A percentile compares a stretch with the other conserved stretches of the same genome.
Evolutionary conservation across 2,797 vertebrate genomes (phyloP).

Genomic region (Darevskia mixta): DNA sequence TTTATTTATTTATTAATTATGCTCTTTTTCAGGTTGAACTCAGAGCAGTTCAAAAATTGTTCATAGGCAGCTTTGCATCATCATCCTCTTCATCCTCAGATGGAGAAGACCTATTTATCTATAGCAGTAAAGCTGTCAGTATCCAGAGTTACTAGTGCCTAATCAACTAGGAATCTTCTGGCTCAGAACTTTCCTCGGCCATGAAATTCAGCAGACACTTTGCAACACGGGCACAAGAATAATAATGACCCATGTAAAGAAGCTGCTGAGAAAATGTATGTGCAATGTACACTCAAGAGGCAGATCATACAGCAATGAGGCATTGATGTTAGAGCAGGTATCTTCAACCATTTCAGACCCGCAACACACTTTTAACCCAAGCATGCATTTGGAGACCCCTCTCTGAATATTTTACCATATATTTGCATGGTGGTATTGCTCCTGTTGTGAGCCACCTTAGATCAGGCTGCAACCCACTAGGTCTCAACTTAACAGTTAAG

Average conservation of each 20-base stretch:
- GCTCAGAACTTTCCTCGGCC: neutral
- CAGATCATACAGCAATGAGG: no score
- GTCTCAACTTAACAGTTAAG: no score
- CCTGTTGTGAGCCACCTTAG: neutral
- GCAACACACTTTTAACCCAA: no score
- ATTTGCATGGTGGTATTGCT: no score
- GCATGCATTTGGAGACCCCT: no score
- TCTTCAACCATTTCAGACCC: no score
- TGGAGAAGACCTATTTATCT: neutral
- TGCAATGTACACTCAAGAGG: neutral
- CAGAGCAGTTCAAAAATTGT: neutral
- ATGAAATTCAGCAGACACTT: neutral
- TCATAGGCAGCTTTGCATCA: neutral
- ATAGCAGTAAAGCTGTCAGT: neutral
- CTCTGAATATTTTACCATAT: no score
- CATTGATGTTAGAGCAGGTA: neutral
- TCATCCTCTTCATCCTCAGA: neutral
- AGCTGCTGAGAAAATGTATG: neutral
- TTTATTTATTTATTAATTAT: conserved; percentile 7
- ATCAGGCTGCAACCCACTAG: no score
- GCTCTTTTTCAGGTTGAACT: neutral
- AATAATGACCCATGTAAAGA: no score
- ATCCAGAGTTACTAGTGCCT: neutral
- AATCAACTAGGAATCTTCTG: neutral
- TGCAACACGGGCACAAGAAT: neutral